Evolutionary conservation across 2,797 vertebrate genomes (phyloP).

Genomic region (Labeo calbasu): DNA sequence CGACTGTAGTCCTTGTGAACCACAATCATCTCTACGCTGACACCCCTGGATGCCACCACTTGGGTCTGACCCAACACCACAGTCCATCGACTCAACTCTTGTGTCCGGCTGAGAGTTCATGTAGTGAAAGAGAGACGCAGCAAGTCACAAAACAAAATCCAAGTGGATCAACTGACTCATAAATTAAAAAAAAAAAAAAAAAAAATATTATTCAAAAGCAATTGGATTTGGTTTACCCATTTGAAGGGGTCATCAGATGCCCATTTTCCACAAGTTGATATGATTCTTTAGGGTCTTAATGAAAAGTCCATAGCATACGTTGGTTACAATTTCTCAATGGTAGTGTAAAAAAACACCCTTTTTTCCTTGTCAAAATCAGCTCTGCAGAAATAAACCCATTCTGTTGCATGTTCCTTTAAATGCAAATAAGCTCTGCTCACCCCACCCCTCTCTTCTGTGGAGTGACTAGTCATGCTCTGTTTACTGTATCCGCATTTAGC

Average conservation of each 20-base stretch:
- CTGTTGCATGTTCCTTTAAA: no score
- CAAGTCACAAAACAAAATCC: neutral
- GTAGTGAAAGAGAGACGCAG: neutral
- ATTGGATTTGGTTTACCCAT: neutral
- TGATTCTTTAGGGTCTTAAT: no score
- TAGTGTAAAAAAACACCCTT: no score
- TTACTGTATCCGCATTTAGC: no score
- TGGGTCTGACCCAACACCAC: constrained; percentile 57
- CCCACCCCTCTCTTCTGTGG: no score
- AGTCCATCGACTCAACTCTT: constrained; percentile 53
- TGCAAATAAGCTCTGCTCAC: no score
- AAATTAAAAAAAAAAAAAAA: neutral
- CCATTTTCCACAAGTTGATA: no score
- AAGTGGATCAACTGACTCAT: neutral
- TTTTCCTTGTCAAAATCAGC: no score
- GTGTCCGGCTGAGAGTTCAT: constrained; percentile 31
- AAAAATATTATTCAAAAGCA: neutral
- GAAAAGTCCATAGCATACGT: no score
- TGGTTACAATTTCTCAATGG: no score
- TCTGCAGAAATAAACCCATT: no score
- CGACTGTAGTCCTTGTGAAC: constrained; percentile 53
- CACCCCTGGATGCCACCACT: constrained; percentile 16
- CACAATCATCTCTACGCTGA: constrained; percentile 44
- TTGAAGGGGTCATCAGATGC: neutral
- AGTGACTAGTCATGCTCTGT: no score